Evolutionary conservation across 2,888 invertebrate species (phyloP).

Genomic region (Xiphydria camelus): DNA sequence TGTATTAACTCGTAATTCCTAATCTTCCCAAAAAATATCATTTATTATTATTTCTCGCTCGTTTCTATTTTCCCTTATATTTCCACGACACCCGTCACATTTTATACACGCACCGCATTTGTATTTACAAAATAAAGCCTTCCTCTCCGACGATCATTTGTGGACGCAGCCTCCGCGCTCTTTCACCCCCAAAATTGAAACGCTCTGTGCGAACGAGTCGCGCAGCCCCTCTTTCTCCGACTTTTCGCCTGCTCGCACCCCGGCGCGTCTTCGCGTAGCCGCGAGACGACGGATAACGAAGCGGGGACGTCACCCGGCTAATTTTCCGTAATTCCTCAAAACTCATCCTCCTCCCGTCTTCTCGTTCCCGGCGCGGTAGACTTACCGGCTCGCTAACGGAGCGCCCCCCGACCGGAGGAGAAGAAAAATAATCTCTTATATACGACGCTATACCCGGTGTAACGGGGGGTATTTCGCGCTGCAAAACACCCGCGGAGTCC

Average conservation of each 20-base stretch:
- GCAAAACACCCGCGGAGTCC: slow-evolving; percentile 53
- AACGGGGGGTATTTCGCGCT: slow-evolving; percentile 54
- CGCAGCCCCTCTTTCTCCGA: slow-evolving; percentile 24
- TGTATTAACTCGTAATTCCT: too few species aligned
- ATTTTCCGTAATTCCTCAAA: slow-evolving; percentile 53
- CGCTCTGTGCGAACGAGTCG: slow-evolving; percentile 42
- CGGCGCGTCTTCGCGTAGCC: not conserved
- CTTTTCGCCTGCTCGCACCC: slow-evolving; percentile 6
- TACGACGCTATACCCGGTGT: slow-evolving; percentile 49
- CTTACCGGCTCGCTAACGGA: not conserved
- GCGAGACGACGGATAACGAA: slow-evolving; percentile 37
- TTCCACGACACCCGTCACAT: too few species aligned
- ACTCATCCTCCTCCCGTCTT: slow-evolving; percentile 25
- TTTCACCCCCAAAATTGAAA: slow-evolving; percentile 35
- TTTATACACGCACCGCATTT: too few species aligned
- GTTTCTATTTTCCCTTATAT: too few species aligned
- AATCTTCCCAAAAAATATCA: too few species aligned
- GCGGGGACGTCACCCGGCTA: slow-evolving; percentile 45
- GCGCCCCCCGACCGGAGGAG: slow-evolving; percentile 17
- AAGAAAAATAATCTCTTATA: slow-evolving; percentile 51
- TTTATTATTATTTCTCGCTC: too few species aligned
- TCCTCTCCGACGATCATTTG: too few species aligned
- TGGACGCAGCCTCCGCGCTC: too few species aligned
- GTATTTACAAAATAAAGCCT: not conserved
- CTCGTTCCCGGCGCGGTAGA: too few species aligned